Conservation (phyloP, 2,113 vertebrate species). For the Silurus asotus region DNA sequence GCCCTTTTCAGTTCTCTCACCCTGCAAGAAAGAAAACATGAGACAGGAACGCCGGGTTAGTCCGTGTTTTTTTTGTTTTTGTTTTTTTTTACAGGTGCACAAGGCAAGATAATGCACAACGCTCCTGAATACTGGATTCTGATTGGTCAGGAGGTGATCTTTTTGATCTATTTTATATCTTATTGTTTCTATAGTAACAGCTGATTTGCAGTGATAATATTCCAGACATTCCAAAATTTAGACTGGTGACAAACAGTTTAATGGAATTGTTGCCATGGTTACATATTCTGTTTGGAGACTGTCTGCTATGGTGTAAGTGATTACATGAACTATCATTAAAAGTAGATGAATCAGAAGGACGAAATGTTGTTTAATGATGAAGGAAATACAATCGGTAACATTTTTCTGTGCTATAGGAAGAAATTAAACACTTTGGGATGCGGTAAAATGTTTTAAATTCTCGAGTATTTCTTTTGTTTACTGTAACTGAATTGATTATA, state of each 20-base stretch:
- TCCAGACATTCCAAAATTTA: neutral
- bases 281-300: neutral
- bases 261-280: neutral
- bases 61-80: neutral
- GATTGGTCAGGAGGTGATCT: neutral
- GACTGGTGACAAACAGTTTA: neutral
- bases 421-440: neutral
- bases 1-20: conserved; percentile 99
- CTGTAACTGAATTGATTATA: too few relatives aligned
- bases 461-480: too few relatives aligned
- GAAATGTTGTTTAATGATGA: neutral
- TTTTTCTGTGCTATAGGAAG: neutral
- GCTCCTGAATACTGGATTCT: neutral
- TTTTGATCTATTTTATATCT: neutral
- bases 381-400: neutral
- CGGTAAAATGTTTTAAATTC: too few relatives aligned
- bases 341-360: neutral
- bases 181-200: neutral
- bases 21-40: conserved; percentile 79
- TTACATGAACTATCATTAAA: neutral
- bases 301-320: neutral
- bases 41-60: conserved; percentile 44
- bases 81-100: too few relatives aligned
- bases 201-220: neutral
- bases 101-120: neutral